Evolutionary conservation across 1,140 invertebrate genomes (phyloP).

Genomic region (Musca domestica): DNA sequence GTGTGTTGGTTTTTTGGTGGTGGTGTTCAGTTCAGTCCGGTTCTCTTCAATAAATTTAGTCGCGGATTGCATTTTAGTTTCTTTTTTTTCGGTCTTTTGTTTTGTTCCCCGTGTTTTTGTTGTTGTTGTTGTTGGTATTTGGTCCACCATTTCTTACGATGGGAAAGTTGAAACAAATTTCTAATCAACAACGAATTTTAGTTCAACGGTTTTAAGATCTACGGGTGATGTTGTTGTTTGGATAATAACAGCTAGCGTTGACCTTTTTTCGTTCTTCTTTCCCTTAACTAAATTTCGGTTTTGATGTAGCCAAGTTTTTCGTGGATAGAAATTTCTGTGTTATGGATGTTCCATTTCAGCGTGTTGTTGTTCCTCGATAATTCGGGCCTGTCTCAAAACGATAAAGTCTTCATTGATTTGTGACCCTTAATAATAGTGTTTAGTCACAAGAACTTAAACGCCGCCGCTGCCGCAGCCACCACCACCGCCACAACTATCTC

Average conservation of each 20-base stretch:
- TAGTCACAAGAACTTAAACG: constrained; percentile 16
- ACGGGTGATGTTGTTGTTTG: constrained; percentile 5
- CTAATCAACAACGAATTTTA: constrained; percentile 11
- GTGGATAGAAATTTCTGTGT: background rate
- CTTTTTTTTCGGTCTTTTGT: constrained; percentile 6
- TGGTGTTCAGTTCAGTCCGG: background rate
- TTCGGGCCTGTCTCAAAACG: constrained; percentile 9
- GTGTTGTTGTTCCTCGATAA: background rate
- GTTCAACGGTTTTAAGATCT: background rate
- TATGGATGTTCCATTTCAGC: background rate
- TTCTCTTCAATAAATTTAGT: constrained; percentile 26
- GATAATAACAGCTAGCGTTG: constrained; percentile 10
- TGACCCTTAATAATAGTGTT: constrained; percentile 26
- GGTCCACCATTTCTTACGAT: background rate
- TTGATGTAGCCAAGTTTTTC: too few relatives aligned
- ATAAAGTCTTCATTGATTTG: constrained; percentile 27
- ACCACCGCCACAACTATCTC: background rate
- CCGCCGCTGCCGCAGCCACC: background rate
- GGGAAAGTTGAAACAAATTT: constrained; percentile 21
- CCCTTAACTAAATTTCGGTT: background rate
- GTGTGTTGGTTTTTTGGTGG: background rate
- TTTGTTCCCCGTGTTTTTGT: background rate
- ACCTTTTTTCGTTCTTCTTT: constrained; percentile 13
- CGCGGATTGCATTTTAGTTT: constrained; percentile 23
- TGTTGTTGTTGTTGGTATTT: background rate